Conservation (phyloP, 2,113 vertebrate species). For the Bujurquina vittata region DNA sequence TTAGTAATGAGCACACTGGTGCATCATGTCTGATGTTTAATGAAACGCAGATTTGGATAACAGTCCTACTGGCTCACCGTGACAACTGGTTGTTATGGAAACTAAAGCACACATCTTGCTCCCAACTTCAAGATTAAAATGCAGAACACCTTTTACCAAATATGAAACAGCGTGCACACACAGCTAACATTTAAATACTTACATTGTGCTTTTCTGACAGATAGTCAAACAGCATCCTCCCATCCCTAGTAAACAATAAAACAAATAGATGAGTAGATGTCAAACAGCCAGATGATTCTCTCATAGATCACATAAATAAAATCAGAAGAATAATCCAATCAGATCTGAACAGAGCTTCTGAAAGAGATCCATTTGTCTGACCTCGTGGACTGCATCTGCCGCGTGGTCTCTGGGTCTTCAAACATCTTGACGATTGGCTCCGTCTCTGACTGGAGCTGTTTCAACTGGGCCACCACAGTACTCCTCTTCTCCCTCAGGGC, state of each 20-base stretch:
- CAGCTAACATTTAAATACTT: constrained; percentile 67
- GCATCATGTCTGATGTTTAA: constrained; percentile 24
- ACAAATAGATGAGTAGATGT: neutral
- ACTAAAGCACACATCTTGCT: constrained; percentile 18
- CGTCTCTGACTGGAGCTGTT: constrained; percentile 94
- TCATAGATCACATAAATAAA: neutral
- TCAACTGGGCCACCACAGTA: constrained; percentile 92
- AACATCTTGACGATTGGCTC: constrained; percentile 98
- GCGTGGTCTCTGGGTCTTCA: constrained; percentile 95
- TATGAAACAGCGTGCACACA: neutral
- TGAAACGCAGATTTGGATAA: constrained; percentile 10
- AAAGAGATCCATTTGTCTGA: constrained; percentile 43
- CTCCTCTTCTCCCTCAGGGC: constrained; percentile 94
- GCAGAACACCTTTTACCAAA: neutral
- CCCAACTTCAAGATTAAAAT: neutral
- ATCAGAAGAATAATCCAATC: neutral
- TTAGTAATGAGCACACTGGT: neutral
- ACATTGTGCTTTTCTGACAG: constrained; percentile 96
- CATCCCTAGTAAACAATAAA: constrained; percentile 83
- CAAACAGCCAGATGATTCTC: neutral
- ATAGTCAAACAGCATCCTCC: constrained; percentile 95
- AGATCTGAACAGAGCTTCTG: neutral
- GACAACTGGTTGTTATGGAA: constrained; percentile 64
- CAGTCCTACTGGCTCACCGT: constrained; percentile 13
- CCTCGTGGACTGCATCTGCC: constrained; percentile 97